Conservation (phyloP, 1,140 invertebrate genomes). For the Oryctes rhinoceros region DNA sequence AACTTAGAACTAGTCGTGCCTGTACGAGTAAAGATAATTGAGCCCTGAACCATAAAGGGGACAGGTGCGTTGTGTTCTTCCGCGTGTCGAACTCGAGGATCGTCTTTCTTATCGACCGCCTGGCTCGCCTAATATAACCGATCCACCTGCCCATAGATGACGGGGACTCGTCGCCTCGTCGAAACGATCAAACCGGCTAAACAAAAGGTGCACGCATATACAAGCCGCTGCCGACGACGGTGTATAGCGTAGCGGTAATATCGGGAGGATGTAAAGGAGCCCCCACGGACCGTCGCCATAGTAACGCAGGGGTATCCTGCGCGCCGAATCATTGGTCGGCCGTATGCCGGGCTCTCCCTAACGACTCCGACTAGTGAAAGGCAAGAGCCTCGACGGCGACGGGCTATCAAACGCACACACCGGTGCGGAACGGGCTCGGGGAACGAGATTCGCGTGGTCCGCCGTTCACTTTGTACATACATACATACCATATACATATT, state of each 20-base stretch:
- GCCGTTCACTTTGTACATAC: neutral
- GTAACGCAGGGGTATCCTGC: constrained; percentile 51
- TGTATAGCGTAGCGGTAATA: neutral
- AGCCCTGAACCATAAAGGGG: neutral
- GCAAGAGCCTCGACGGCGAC: constrained; percentile 35
- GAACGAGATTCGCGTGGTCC: constrained; percentile 25
- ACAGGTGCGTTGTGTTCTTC: neutral
- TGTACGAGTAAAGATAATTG: neutral
- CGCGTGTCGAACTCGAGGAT: neutral
- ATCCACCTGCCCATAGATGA: constrained; percentile 40
- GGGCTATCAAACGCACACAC: constrained; percentile 10
- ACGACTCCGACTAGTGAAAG: constrained; percentile 39
- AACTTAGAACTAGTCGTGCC: too few species aligned
- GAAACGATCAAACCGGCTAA: neutral
- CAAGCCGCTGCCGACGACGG: neutral
- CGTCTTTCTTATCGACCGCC: constrained; percentile 29
- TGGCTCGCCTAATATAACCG: neutral
- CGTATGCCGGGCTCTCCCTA: constrained; percentile 41
- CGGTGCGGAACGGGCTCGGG: constrained; percentile 16
- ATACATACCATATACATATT: neutral
- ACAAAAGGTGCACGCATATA: constrained; percentile 20
- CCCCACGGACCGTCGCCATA: constrained; percentile 52
- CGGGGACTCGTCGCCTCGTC: neutral
- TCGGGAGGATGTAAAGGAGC: constrained; percentile 37
- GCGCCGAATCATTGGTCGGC: constrained; percentile 54